These are phyloP conservation scores for Trematomus loennbergii DNA, from an alignment of 2,113 vertebrate species.

Conservation along the genomic window DNA sequence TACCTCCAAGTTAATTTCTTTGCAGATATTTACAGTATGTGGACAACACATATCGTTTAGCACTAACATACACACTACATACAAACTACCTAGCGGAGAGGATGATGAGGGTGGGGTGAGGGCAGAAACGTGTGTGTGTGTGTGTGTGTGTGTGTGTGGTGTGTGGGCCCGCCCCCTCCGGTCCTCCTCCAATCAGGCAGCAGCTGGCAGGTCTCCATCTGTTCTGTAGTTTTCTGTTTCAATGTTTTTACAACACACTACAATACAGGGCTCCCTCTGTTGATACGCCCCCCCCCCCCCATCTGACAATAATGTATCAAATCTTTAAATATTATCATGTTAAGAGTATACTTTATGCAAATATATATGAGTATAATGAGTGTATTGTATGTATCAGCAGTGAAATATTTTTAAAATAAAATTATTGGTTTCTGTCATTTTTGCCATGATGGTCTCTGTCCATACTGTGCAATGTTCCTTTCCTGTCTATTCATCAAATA, in stretches of 20 bases:
- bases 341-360: slow-evolving; percentile 98
- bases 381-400: slow-evolving; percentile 99
- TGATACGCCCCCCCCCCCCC: slow-evolving; percentile 87
- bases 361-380: slow-evolving; percentile 94
- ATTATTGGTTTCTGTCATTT: slow-evolving; percentile 88
- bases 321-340: slow-evolving; percentile 98
- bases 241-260: slow-evolving; percentile 92
- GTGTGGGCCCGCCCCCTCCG: neutral
- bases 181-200: slow-evolving; percentile 41
- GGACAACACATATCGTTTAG: no score
- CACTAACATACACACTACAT: no score
- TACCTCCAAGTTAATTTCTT: no score
- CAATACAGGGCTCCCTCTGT: slow-evolving; percentile 86
- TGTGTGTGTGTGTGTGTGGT: neutral
- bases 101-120: no score
- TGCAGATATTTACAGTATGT: no score
- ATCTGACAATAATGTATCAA: slow-evolving; percentile 93
- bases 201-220: slow-evolving; percentile 54
- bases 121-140: no score
- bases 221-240: slow-evolving; percentile 86
- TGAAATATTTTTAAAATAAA: slow-evolving; percentile 99
- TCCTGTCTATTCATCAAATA: no score
- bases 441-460: no score
- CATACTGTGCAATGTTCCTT: no score
- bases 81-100: no score